Percentiles rank a stretch among this genome's conserved stretches.
Evolutionary conservation across 1,140 invertebrate species (phyloP).

Genomic region (Orchestia grillus): DNA sequence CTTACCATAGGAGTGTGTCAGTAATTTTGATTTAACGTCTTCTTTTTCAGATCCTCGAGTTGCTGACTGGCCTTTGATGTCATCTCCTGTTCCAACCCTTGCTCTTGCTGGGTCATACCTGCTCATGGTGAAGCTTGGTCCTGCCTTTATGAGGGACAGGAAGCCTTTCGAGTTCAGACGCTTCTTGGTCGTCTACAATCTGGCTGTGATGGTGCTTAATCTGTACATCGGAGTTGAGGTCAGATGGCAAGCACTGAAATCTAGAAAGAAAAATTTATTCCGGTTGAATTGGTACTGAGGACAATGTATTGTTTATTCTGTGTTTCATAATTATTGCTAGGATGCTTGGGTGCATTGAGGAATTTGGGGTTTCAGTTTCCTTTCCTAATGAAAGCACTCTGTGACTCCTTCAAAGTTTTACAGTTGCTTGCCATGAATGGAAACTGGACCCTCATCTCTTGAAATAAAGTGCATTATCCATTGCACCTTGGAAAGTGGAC

Average conservation of each 20-base stretch:
- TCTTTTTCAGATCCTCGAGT: slow-evolving; percentile 80
- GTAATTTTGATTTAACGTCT: background rate
- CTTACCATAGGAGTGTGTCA: background rate
- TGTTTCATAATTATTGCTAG: background rate
- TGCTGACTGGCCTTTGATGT: slow-evolving; percentile 87
- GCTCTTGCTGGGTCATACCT: slow-evolving; percentile 83
- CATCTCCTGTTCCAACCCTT: slow-evolving; percentile 84
- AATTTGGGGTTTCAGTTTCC: too few relatives aligned
- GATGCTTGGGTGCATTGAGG: too few relatives aligned
- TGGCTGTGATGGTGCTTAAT: slow-evolving; percentile 86
- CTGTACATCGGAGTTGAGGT: slow-evolving; percentile 86
- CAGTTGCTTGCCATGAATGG: too few relatives aligned
- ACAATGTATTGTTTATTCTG: background rate
- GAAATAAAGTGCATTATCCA: too few relatives aligned
- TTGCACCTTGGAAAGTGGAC: too few relatives aligned
- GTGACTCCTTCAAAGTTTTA: too few relatives aligned
- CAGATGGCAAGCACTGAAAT: slow-evolving; percentile 62
- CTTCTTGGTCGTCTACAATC: slow-evolving; percentile 87
- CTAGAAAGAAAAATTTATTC: too few relatives aligned
- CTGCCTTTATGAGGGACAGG: slow-evolving; percentile 85
- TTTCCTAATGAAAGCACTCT: too few relatives aligned
- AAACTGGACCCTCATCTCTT: too few relatives aligned
- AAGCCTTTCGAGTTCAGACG: slow-evolving; percentile 84
- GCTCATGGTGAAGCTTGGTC: slow-evolving; percentile 84
- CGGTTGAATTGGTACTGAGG: too few relatives aligned